A percentile compares a stretch with the other conserved stretches of the same genome.
These are phyloP conservation scores for Felis chaus DNA, from an alignment of 2,113 vertebrate genomes.

Conservation along the genomic window DNA sequence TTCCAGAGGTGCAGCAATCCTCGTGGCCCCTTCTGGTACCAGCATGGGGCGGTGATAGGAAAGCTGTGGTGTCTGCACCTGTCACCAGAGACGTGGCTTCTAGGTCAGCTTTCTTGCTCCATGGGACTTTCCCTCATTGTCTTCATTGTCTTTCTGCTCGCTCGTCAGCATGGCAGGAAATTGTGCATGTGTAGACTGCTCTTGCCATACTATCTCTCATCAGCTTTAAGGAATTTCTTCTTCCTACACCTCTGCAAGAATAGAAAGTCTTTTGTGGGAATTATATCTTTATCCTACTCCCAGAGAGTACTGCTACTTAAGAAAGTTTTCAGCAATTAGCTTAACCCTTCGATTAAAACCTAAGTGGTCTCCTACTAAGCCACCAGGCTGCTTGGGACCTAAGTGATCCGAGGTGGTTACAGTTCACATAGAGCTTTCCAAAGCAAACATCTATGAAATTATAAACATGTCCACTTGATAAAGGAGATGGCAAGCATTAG, in stretches of 20 bases:
- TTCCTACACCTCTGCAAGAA: neutral
- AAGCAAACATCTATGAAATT: neutral
- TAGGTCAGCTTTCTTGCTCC: neutral
- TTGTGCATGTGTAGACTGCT: neutral
- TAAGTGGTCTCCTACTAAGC: neutral
- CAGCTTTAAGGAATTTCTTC: neutral
- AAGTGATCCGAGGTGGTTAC: neutral
- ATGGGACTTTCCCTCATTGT: neutral
- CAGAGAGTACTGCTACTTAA: neutral
- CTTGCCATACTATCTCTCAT: neutral
- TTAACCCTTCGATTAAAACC: constrained; percentile 26
- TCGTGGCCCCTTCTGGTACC: neutral
- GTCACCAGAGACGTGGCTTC: neutral
- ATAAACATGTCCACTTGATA: neutral
- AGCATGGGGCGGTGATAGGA: neutral
- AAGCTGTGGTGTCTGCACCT: neutral
- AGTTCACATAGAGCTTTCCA: constrained; percentile 1
- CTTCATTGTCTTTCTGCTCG: neutral
- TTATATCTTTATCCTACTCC: neutral
- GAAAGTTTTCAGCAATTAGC: neutral
- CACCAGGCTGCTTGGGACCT: neutral
- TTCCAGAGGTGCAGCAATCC: neutral
- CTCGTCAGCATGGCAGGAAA: neutral
- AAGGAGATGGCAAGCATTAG: neutral
- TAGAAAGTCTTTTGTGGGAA: constrained; percentile 4